These are phyloP conservation scores for Hormaphis cornu DNA, from an alignment of 1,140 invertebrate genomes.

Conservation along the genomic window DNA sequence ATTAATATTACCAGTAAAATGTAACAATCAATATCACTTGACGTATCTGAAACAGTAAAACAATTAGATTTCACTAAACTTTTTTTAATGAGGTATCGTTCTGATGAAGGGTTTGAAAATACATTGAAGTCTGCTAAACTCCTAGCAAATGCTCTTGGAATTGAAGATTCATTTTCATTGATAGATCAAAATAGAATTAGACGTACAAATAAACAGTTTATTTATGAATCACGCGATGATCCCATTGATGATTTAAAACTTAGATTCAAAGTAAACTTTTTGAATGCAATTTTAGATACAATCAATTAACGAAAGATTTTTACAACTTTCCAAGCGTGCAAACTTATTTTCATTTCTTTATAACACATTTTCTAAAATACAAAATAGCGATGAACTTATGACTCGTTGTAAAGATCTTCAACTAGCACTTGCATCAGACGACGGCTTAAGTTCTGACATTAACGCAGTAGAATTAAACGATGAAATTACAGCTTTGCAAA, in stretches of 20 bases:
- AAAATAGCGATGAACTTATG: constrained; percentile 1
- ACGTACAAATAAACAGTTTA: not conserved
- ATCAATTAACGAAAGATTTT: not conserved
- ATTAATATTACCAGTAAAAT: constrained; percentile 39
- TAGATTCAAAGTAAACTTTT: not conserved
- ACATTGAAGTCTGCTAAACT: not conserved
- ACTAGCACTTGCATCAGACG: not conserved
- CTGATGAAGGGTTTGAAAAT: not conserved
- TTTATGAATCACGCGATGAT: not conserved
- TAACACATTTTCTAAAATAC: not conserved
- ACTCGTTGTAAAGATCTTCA: constrained; percentile 5
- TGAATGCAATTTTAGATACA: not conserved
- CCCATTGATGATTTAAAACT: not conserved
- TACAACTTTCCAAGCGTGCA: not conserved
- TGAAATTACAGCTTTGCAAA: not conserved
- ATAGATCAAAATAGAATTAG: not conserved
- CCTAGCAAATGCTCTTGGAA: not conserved
- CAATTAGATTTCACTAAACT: not conserved
- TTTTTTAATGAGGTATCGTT: not conserved
- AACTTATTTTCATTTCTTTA: constrained; percentile 1
- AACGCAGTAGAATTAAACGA: not conserved
- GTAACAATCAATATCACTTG: not conserved
- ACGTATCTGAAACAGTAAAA: not conserved
- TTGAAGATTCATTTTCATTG: not conserved
- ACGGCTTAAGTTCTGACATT: constrained; percentile 3